Conservation (phyloP, 2,113 vertebrate species). For the Silurus asotus region DNA sequence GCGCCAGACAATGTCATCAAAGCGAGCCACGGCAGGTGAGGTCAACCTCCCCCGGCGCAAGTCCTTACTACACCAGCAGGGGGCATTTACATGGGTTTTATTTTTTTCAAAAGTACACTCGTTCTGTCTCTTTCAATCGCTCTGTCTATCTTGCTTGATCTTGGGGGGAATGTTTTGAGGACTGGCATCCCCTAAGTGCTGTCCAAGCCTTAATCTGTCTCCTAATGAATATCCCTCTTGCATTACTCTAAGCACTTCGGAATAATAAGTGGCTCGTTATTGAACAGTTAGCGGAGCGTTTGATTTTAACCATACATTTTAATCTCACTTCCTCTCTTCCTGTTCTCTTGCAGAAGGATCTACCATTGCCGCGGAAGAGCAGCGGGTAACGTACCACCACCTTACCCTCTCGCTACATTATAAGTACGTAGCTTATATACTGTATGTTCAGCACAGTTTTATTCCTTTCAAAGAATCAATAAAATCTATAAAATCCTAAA, state of each 20-base stretch:
- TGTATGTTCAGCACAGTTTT: background rate
- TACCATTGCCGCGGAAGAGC: constrained; percentile 48
- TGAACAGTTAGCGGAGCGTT: constrained; percentile 9
- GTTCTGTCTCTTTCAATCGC: background rate
- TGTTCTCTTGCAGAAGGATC: constrained; percentile 52
- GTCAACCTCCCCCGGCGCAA: constrained; percentile 34
- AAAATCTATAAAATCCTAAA: too few relatives aligned
- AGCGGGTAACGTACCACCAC: constrained; percentile 41
- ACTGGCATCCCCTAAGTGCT: constrained; percentile 49
- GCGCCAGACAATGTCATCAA: constrained; percentile 52
- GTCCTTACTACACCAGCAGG: constrained; percentile 33
- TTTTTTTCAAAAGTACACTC: background rate
- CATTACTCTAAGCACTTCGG: constrained; percentile 26
- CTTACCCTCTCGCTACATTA: background rate
- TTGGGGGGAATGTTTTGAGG: constrained; percentile 45
- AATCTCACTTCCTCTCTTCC: constrained; percentile 18
- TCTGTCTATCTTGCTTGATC: constrained; percentile 22
- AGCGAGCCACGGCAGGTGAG: constrained; percentile 44
- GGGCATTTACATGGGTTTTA: constrained; percentile 20
- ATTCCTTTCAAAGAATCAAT: background rate
- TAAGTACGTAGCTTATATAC: background rate
- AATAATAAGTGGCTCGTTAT: constrained; percentile 23
- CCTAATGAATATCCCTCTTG: constrained; percentile 44
- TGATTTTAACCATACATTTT: constrained; percentile 13
- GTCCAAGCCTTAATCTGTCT: background rate